Evolutionary conservation across 2,797 vertebrate species (phyloP).

Genomic region (Austrolebias charrua): DNA sequence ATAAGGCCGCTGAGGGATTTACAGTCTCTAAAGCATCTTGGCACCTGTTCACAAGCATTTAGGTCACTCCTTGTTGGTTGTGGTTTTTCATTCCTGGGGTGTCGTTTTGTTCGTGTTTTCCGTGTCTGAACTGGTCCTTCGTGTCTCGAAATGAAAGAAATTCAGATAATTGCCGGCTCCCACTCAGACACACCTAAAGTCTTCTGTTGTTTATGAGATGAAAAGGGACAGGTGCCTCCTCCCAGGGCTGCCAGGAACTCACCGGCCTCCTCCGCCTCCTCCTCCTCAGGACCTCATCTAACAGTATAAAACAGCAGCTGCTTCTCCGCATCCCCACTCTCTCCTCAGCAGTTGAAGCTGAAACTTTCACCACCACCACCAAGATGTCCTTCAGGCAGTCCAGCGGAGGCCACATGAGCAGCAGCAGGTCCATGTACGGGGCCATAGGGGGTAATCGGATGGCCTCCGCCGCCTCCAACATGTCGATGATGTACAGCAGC

Average conservation of each 20-base stretch:
- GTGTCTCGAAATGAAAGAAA: background rate
- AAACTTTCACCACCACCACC: constrained; percentile 17
- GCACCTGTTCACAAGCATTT: background rate
- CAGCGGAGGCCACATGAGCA: constrained; percentile 4
- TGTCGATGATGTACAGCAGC: constrained; percentile 38
- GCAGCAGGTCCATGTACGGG: constrained; percentile 66
- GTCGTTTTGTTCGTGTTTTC: constrained; percentile 1
- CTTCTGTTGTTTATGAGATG: background rate
- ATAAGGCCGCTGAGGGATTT: background rate
- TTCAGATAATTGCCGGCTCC: constrained; percentile 5
- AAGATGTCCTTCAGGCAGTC: rapidly evolving
- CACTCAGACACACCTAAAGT: constrained; percentile 37
- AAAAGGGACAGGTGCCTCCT: constrained; percentile 30
- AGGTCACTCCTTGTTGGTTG: background rate
- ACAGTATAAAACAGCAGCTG: constrained; percentile 44
- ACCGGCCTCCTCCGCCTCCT: constrained; percentile 6
- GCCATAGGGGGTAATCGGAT: constrained; percentile 59
- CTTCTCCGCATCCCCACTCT: constrained; percentile 28
- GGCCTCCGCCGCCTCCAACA: constrained; percentile 34
- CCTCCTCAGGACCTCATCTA: constrained; percentile 5
- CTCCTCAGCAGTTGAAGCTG: constrained; percentile 52
- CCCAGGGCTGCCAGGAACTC: constrained; percentile 5
- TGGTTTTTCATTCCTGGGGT: background rate
- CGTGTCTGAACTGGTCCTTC: constrained; percentile 28
- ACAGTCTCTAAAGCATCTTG: background rate